Evolutionary conservation across 2,797 vertebrate genomes (phyloP).

Genomic region (Crocodylus rhombifer): DNA sequence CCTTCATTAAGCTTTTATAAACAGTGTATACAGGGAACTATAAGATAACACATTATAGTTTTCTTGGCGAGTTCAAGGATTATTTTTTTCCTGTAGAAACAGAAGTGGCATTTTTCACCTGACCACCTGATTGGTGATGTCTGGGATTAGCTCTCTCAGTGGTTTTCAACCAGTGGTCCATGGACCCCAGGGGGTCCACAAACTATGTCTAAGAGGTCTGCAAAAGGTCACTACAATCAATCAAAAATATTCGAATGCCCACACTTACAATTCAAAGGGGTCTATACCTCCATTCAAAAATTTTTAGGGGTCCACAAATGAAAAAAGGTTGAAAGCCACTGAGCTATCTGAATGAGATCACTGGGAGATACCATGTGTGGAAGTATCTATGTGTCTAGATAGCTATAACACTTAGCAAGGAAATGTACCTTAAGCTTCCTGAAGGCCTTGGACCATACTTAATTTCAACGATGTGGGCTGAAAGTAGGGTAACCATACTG

Average conservation of each 20-base stretch:
- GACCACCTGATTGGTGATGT: neutral
- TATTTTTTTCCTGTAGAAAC: neutral
- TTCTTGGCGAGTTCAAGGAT: constrained; percentile 19
- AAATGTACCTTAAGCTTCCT: neutral
- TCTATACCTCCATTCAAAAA: too few relatives aligned
- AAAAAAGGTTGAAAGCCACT: too few relatives aligned
- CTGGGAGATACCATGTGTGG: neutral
- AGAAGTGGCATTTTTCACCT: constrained; percentile 18
- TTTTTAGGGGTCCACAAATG: too few relatives aligned
- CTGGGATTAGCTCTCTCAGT: too few relatives aligned
- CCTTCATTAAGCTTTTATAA: constrained; percentile 57
- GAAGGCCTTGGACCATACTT: neutral
- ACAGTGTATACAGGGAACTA: neutral
- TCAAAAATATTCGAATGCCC: too few relatives aligned
- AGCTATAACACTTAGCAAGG: neutral
- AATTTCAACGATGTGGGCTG: neutral
- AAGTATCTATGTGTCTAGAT: neutral
- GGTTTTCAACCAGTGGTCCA: too few relatives aligned
- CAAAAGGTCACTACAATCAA: too few relatives aligned
- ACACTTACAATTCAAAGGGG: too few relatives aligned
- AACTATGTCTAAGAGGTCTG: too few relatives aligned
- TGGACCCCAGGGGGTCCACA: too few relatives aligned
- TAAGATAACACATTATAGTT: neutral
- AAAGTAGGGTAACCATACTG: neutral
- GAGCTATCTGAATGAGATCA: too few relatives aligned